Evolutionary conservation across 2,113 vertebrate genomes (phyloP).

Genomic region (Porphyrio hochstetteri): DNA sequence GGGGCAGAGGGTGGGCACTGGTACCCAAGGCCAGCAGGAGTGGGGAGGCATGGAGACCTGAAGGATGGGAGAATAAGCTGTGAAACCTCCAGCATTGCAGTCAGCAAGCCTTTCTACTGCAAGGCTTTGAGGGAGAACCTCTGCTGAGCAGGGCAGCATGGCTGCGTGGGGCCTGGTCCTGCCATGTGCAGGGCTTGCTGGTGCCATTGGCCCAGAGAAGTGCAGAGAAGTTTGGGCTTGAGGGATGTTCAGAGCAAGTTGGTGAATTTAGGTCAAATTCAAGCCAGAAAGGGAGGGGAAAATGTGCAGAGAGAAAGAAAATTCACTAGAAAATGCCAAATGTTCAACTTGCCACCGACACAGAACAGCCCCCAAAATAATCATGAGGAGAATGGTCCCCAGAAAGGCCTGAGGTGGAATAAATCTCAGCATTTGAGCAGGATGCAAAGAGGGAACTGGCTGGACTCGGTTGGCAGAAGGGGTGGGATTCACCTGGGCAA

Average conservation of each 20-base stretch:
- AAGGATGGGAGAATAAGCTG: neutral
- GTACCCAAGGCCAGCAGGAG: neutral
- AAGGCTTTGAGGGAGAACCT: neutral
- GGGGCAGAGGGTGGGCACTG: fast-evolving
- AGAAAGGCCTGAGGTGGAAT: neutral
- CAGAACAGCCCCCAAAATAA: neutral
- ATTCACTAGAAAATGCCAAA: neutral
- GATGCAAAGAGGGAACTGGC: fast-evolving
- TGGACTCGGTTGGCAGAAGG: neutral
- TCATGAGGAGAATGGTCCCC: neutral
- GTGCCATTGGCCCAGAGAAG: fast-evolving
- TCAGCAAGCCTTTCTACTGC: neutral
- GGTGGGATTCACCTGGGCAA: neutral
- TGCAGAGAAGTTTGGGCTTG: neutral
- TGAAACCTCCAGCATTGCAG: neutral
- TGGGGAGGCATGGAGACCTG: fast-evolving
- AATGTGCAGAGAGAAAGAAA: neutral
- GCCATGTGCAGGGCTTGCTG: neutral
- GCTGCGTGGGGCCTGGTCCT: fast-evolving
- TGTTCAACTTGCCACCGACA: neutral
- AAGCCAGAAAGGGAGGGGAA: neutral
- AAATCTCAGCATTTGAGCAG: fast-evolving
- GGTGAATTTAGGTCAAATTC: neutral
- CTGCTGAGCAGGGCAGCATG: neutral
- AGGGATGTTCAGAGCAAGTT: neutral